These are phyloP conservation scores for Elaphurus davidianus DNA, from an alignment of 2,113 vertebrate species.

Conservation along the genomic window DNA sequence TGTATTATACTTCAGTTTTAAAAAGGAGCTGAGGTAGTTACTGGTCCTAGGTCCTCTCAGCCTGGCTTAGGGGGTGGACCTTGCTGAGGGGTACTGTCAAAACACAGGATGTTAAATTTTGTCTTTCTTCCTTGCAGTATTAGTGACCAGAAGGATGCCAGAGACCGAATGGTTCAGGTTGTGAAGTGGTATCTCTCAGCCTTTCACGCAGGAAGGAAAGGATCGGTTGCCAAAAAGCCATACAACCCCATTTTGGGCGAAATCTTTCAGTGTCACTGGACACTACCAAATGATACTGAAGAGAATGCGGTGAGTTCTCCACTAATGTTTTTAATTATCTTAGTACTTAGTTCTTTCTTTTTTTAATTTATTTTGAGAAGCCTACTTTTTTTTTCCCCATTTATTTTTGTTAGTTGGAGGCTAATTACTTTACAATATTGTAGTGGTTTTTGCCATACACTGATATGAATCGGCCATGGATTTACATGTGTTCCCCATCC, in stretches of 20 bases:
- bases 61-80: background rate
- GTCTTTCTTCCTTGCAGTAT: constrained; percentile 84
- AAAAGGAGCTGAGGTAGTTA: background rate
- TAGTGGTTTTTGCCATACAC: too few relatives aligned
- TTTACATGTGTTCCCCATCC: too few relatives aligned
- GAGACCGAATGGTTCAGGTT: constrained; percentile 96
- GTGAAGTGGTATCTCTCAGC: constrained; percentile 99
- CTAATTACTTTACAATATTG: too few relatives aligned
- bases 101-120: background rate
- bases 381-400: too few relatives aligned
- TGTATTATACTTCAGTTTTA: background rate
- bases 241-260: constrained; percentile 99
- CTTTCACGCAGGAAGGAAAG: constrained; percentile 98
- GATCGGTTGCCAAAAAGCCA: constrained; percentile 98
- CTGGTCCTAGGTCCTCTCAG: background rate
- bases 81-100: background rate
- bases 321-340: background rate
- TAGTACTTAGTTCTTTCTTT: too few relatives aligned
- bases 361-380: too few relatives aligned
- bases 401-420: too few relatives aligned
- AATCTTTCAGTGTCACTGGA: constrained; percentile 98
- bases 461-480: too few relatives aligned
- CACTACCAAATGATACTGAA: constrained; percentile 88
- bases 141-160: constrained; percentile 93
- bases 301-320: constrained; percentile 84